phyloP scores from a whole-genome alignment of 2,113 vertebrate genomes.

The Manacus vitellinus region DNA sequence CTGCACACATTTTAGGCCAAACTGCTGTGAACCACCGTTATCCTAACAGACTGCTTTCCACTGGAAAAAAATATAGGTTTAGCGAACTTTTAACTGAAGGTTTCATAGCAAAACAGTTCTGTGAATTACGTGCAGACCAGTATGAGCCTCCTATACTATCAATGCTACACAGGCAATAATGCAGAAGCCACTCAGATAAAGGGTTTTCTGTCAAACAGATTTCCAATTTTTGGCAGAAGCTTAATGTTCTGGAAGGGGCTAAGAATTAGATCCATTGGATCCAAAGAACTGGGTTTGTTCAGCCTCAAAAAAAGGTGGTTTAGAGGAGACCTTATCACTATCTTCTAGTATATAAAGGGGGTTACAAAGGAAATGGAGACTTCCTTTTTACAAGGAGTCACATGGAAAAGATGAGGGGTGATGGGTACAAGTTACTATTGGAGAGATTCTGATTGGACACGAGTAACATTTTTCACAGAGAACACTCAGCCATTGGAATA shows the following conservation, averaged over 20 bases:
- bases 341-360: not conserved
- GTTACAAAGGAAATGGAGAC: not conserved
- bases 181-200: not conserved
- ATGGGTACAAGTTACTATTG: not conserved
- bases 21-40: not conserved
- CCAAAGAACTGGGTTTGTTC: not conserved
- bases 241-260: not conserved
- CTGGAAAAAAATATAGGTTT: not conserved
- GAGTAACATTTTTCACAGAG: not conserved
- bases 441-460: not conserved
- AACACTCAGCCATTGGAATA: not conserved
- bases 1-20: not conserved
- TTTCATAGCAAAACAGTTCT: not conserved
- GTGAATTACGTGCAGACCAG: not conserved
- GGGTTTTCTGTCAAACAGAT: not conserved
- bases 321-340: not conserved
- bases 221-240: not conserved
- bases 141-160: not conserved
- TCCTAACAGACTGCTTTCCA: not conserved
- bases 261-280: not conserved
- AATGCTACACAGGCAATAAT: not conserved
- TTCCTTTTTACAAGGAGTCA: not conserved
- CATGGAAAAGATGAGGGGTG: not conserved
- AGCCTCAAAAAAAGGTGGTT: not conserved
- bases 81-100: not conserved